Percentiles rank a stretch among this genome's conserved stretches.
phyloP scores from a whole-genome alignment of 1,140 invertebrate species.

The Zaprionus nigranus region DNA sequence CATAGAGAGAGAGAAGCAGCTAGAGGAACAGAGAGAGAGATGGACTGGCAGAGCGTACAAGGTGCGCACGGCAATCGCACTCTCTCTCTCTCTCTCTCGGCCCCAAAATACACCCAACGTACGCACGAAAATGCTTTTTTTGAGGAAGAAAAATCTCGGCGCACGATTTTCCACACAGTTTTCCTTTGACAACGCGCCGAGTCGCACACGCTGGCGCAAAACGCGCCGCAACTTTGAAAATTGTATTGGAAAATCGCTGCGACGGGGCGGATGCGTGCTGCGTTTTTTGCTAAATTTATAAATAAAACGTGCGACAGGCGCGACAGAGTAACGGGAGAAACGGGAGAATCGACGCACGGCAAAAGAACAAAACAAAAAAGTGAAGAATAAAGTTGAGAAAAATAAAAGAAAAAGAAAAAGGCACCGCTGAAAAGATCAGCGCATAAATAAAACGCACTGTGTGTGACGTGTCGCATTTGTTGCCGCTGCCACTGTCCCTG shows the following conservation, averaged over 20 bases:
- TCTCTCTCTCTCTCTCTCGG: conserved; percentile 8
- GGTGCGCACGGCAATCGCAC: conserved; percentile 6
- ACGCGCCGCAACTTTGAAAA: conserved; percentile 20
- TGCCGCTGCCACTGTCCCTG: not conserved
- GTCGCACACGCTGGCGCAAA: conserved; percentile 58
- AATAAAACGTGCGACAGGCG: conserved; percentile 59
- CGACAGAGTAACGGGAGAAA: conserved; percentile 28
- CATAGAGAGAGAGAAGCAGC: not conserved
- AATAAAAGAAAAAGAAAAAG: conserved; percentile 45
- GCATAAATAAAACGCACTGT: conserved; percentile 70
- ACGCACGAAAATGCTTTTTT: conserved; percentile 50
- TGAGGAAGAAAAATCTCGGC: conserved; percentile 61
- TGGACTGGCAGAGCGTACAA: conserved; percentile 10
- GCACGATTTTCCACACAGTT: conserved; percentile 71
- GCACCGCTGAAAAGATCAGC: conserved; percentile 48
- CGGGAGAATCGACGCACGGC: conserved; percentile 36
- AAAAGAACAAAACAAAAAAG: conserved; percentile 35
- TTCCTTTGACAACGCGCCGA: conserved; percentile 82
- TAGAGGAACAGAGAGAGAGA: conserved; percentile 4
- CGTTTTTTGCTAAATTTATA: conserved; percentile 79
- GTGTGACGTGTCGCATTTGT: conserved; percentile 48
- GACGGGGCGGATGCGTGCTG: conserved; percentile 26
- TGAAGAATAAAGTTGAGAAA: conserved; percentile 44
- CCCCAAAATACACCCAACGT: conserved; percentile 38
- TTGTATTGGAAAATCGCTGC: conserved; percentile 42